Base-by-base conservation (phyloP, 2,113 vertebrate species). In the Pollimyrus isidori region DNA sequence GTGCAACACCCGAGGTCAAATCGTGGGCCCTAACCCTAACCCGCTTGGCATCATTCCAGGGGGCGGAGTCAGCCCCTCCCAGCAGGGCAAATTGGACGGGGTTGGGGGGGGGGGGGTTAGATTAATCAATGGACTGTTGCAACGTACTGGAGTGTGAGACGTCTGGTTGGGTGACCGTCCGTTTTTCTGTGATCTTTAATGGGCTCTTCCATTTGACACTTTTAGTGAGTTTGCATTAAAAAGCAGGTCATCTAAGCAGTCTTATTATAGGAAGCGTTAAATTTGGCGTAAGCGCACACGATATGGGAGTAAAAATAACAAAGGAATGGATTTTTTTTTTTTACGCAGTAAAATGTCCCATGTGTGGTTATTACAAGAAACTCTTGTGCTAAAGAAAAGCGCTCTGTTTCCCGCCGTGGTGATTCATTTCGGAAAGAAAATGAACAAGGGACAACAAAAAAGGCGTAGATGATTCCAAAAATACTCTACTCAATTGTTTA, bases 101-200 rank as follows among this genome's bases (percentile, higher is more conserved):
- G 87, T 87, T 42, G 49, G 21, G 48, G 26, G 86, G 48, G 26
- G 86, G 88, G 48, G 52, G 3, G 52, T 35, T 88, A 88, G 89
- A 83, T 89, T 86, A 85, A 90, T 90, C 90, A 92, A 93, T 92
- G 89, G 69, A 90, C 89, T 90, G 82, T 87, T 65, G 73, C 56
- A 91, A 92, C 92, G 93, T 94, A 88, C 56, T 39, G 89, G 90
- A 91, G 82, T 50, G 89, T 80, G 85, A 1, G 92, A 91, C 88
- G 92, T 92, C 90, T 89, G 84, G 53, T 69, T 69, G 30, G 92
- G 65, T 42, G 88, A 90, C 89, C 91, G 35, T 1, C 83, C 45
- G 53, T 87, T 89, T 84, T 89, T 91, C 91, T 91, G 83, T 89
- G 88, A 89, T 89, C 52, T 13, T 62, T 92, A 93, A 94, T 92